Evolutionary conservation across 2,888 invertebrate species (phyloP), one percentile per base, ranked within the genome.

Genomic region (Dyspetes luteomarginatus): DNA sequence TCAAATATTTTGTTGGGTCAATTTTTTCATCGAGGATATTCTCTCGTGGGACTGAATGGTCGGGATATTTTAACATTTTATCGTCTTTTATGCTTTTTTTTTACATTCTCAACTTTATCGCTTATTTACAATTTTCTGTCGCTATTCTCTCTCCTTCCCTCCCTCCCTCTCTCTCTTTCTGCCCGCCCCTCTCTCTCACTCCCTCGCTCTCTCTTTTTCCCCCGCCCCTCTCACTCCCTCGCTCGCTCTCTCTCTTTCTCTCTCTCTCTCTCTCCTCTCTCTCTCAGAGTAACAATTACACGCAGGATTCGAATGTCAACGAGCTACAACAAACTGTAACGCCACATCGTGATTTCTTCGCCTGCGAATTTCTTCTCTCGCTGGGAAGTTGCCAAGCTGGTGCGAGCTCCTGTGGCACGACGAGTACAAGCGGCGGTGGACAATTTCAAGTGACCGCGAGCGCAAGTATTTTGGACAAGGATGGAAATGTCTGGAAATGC

Each of bases 301-400:
- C 69, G 41, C 82, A 93, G 92, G 92, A 92, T 83, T 91, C 93
- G 0, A 90, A 92, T 0, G 93, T 97, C 68, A 95, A 95, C 28
- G 91, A 91, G 64, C 77, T 91, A 4, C 91, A 91, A 26, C 97
- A 98, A 91, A 96, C 95, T 0, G 97, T 98, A 1, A 94, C 95
- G 7, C 98, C 98, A 0, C 97, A 98, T 88, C 95, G 97, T 28
- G 98, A 99, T 90, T 98, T 98, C 93, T 98, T 99, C 92, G 96
- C 97, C 0, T 97, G 97, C 0, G 97, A 97, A 91, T 98, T 98
- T 92, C 93, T 99, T 64, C 93, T 99, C 43, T 94, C 95, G 0
- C 95, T 97, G 36, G 84, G 87, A 7, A 86, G 92, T 19, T 93
- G 93, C 83, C 92, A 89, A 9, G 77, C 86, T 17, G 85, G 86